phyloP scores from a whole-genome alignment of 2,113 vertebrate species.

The Trachemys scripta region DNA sequence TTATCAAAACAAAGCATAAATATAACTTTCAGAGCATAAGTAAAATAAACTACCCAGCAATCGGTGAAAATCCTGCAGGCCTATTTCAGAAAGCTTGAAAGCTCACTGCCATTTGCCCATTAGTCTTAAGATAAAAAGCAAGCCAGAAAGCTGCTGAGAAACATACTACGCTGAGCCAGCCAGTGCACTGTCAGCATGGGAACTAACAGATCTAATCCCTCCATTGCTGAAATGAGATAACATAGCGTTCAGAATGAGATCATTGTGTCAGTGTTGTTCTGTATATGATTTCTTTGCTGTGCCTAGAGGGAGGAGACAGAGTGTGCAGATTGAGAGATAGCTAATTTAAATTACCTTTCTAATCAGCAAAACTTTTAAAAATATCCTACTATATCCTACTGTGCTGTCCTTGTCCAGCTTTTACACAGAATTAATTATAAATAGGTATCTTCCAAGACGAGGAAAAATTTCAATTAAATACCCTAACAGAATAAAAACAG shows the following conservation, averaged over 20 bases:
- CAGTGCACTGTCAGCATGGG: not conserved
- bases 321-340: not conserved
- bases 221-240: not conserved
- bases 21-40: not conserved
- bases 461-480: not conserved
- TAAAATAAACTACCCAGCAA: not conserved
- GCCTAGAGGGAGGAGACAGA: not conserved
- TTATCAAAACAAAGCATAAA: not conserved
- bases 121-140: slow-evolving; percentile 6
- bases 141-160: not conserved
- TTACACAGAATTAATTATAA: not conserved
- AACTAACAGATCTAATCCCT: not conserved
- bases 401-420: not conserved
- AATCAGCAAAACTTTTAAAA: not conserved
- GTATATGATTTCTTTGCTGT: rapidly evolving
- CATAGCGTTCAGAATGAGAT: not conserved
- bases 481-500: rapidly evolving
- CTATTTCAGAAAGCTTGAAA: not conserved
- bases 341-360: not conserved
- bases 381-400: not conserved
- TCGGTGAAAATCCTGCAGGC: not conserved
- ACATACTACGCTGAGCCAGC: not conserved
- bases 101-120: not conserved
- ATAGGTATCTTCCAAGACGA: not conserved
- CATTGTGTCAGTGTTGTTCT: not conserved